phyloP scores from a whole-genome alignment of 2,797 vertebrate genomes.

The Nothura maculosa region DNA sequence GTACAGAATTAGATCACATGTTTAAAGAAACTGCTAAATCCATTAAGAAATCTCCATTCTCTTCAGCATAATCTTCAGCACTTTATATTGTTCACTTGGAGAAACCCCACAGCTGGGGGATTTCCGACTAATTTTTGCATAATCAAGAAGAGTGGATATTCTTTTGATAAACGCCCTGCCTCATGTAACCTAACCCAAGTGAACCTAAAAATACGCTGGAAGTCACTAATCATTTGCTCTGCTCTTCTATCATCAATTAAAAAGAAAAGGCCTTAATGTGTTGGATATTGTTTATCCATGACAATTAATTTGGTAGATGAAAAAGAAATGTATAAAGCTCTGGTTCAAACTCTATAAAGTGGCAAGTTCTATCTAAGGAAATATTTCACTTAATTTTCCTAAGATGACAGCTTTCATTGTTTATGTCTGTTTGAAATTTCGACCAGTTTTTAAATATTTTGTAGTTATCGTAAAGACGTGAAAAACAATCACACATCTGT shows the following conservation, averaged over 20 bases:
- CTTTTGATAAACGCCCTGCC: background rate
- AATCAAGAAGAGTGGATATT: background rate
- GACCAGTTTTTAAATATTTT: background rate
- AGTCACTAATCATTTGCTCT: background rate
- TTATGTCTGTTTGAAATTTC: background rate
- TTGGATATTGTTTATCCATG: background rate
- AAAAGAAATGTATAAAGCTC: background rate
- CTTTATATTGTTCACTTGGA: background rate
- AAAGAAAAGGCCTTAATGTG: background rate
- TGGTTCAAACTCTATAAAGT: background rate
- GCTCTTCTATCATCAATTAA: background rate
- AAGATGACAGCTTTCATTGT: background rate
- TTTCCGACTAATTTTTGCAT: background rate
- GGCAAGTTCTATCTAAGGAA: background rate
- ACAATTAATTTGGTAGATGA: background rate
- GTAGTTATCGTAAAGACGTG: background rate
- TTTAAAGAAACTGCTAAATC: background rate
- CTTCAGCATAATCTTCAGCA: background rate
- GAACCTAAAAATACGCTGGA: background rate
- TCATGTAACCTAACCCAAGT: background rate
- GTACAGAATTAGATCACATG: background rate
- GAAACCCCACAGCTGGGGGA: background rate
- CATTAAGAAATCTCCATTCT: background rate
- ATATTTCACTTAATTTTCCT: background rate
- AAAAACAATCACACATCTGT: background rate